These are phyloP conservation scores for Tetraneura akinire DNA, from an alignment of 1,140 invertebrate genomes.

Conservation along the genomic window DNA sequence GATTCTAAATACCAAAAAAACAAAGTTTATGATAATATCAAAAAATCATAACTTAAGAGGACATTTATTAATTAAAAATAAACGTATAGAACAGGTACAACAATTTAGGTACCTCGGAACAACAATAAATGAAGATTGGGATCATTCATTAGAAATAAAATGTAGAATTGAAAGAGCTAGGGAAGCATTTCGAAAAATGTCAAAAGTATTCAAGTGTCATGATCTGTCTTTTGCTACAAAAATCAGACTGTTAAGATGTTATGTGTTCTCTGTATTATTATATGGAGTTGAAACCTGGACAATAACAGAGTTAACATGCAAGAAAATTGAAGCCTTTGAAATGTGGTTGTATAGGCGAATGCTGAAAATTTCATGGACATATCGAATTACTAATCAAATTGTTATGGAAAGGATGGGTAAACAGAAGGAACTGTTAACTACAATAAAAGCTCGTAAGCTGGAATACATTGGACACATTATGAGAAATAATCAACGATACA, in stretches of 20 bases:
- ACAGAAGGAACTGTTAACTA: background rate
- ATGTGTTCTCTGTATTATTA: slow-evolving; percentile 48
- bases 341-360: slow-evolving; percentile 29
- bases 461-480: too few relatives aligned
- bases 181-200: slow-evolving; percentile 15
- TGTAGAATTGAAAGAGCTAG: slow-evolving; percentile 9
- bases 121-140: slow-evolving; percentile 35
- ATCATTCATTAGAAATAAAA: slow-evolving; percentile 46
- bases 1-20: background rate
- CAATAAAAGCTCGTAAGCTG: background rate
- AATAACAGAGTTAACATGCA: slow-evolving; percentile 28
- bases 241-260: slow-evolving; percentile 46
- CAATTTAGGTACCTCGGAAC: slow-evolving; percentile 25
- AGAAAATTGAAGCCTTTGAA: slow-evolving; percentile 44
- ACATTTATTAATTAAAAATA: background rate
- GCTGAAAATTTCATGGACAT: background rate
- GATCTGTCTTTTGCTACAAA: slow-evolving; percentile 32
- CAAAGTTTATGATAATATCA: background rate
- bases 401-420: background rate
- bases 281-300: slow-evolving; percentile 50
- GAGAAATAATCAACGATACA: background rate
- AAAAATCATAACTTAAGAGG: background rate
- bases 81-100: background rate
- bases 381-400: background rate
- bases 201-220: slow-evolving; percentile 13